These are phyloP conservation scores for Saimiri boliviensis DNA, from an alignment of 2,113 vertebrate genomes.

Conservation along the genomic window DNA sequence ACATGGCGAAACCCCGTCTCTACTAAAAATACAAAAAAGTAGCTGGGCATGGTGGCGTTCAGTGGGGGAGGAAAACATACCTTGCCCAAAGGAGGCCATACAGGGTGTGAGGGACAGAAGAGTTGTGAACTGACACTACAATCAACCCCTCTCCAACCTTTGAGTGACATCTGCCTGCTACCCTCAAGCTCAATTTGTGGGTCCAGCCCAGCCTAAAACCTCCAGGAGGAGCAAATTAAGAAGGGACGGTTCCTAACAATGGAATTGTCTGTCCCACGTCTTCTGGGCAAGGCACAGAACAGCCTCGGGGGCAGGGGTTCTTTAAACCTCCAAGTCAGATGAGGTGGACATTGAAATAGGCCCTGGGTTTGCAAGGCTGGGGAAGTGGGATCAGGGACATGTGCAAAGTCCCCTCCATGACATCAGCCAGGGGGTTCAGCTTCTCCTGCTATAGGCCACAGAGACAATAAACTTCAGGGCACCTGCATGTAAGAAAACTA, in stretches of 20 bases:
- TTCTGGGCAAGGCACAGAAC: too few species aligned
- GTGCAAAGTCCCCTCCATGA: neutral
- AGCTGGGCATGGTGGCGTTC: too few species aligned
- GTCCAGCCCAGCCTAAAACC: neutral
- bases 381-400: accelerated
- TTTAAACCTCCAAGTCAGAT: neutral
- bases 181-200: neutral
- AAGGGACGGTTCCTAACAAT: accelerated
- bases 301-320: neutral
- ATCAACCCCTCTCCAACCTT: neutral
- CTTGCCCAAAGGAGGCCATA: accelerated
- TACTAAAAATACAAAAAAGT: too few species aligned
- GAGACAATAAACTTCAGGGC: accelerated
- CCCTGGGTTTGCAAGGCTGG: neutral
- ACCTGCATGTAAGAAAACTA: neutral
- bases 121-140: neutral
- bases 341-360: neutral
- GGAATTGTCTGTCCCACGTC: accelerated
- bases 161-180: neutral
- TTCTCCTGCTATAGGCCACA: accelerated
- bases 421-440: too few species aligned
- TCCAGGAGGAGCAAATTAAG: neutral
- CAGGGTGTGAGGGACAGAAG: too few species aligned
- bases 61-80: neutral
- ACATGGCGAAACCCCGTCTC: too few species aligned